Percentiles rank a stretch among this genome's conserved stretches.
Evolutionary conservation across 2,888 invertebrate genomes (phyloP).

Genomic region (Himalopsyche tibetana): DNA sequence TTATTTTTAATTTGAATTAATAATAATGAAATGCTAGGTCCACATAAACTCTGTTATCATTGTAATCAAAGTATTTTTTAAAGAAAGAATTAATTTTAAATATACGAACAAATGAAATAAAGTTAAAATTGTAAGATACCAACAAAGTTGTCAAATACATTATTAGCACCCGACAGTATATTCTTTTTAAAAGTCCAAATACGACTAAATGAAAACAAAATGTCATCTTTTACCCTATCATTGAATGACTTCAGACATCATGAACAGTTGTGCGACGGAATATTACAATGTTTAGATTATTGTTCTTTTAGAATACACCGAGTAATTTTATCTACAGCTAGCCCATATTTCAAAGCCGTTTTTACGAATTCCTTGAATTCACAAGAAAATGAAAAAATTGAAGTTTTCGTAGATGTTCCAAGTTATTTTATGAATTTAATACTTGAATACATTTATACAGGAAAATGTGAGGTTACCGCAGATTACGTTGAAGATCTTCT

Average conservation of each 20-base stretch:
- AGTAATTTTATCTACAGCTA: slow-evolving; percentile 83
- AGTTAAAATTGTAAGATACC: too few species aligned
- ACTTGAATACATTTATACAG: slow-evolving; percentile 86
- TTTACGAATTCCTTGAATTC: slow-evolving; percentile 83
- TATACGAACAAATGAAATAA: too few species aligned
- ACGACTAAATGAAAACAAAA: slow-evolving; percentile 72
- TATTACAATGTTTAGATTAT: slow-evolving; percentile 80
- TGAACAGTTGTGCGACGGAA: slow-evolving; percentile 84
- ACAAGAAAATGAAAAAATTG: slow-evolving; percentile 78
- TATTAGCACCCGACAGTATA: too few species aligned
- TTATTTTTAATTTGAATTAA: too few species aligned
- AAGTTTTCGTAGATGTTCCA: slow-evolving; percentile 79
- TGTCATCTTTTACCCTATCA: slow-evolving; percentile 81
- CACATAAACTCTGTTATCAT: too few species aligned
- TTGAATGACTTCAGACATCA: slow-evolving; percentile 83
- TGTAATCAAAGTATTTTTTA: too few species aligned
- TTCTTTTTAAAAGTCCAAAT: slow-evolving; percentile 67
- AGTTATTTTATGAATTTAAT: slow-evolving; percentile 78
- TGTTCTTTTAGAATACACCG: slow-evolving; percentile 81
- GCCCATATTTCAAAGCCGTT: slow-evolving; percentile 85
- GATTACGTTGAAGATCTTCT: slow-evolving; percentile 84
- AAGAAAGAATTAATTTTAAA: too few species aligned
- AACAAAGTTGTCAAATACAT: too few species aligned
- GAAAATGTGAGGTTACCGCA: slow-evolving; percentile 79
- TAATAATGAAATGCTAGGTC: too few species aligned